Percentiles rank a stretch among this genome's conserved stretches.
Evolutionary conservation across 2,797 vertebrate species (phyloP).

Genomic region (Hyperoplus lanceolatus): DNA sequence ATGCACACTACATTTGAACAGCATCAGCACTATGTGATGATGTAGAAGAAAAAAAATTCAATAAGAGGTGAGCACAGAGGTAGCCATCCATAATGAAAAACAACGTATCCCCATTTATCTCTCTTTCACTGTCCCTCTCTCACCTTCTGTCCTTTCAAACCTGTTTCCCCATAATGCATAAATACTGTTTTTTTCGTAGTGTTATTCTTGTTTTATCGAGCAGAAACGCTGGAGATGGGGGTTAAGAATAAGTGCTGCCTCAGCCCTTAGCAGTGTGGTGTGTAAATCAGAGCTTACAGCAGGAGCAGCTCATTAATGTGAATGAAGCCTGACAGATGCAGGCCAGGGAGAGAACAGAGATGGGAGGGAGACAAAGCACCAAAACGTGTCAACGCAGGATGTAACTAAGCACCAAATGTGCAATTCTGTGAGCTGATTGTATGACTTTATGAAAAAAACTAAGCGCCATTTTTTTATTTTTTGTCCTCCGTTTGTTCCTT

Average conservation of each 20-base stretch:
- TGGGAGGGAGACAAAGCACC: conserved; percentile 12
- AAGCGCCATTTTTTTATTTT: neutral
- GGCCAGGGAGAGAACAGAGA: conserved; percentile 19
- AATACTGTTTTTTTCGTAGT: conserved; percentile 61
- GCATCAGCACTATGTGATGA: conserved; percentile 61
- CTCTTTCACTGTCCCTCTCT: conserved; percentile 38
- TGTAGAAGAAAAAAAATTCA: conserved; percentile 51
- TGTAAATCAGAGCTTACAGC: conserved; percentile 68
- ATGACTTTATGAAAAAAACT: neutral
- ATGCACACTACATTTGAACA: conserved; percentile 48
- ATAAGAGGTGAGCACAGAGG: conserved; percentile 45
- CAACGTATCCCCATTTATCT: conserved; percentile 67
- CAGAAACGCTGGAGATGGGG: conserved; percentile 59
- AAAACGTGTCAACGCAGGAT: conserved; percentile 32
- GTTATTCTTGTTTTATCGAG: conserved; percentile 77
- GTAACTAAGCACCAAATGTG: conserved; percentile 39
- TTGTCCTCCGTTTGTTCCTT: conserved; percentile 4
- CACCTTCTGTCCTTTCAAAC: conserved; percentile 31
- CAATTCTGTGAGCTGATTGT: conserved; percentile 10
- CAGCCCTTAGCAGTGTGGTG: conserved; percentile 48
- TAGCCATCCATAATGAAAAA: conserved; percentile 72
- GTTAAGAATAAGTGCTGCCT: conserved; percentile 60
- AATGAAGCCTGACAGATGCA: conserved; percentile 57
- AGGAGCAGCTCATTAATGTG: conserved; percentile 66
- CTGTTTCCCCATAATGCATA: conserved; percentile 55